A percentile compares a stretch with the other conserved stretches of the same genome.
These are phyloP conservation scores for Automeris io DNA, from an alignment of 2,888 invertebrate species.

Conservation along the genomic window DNA sequence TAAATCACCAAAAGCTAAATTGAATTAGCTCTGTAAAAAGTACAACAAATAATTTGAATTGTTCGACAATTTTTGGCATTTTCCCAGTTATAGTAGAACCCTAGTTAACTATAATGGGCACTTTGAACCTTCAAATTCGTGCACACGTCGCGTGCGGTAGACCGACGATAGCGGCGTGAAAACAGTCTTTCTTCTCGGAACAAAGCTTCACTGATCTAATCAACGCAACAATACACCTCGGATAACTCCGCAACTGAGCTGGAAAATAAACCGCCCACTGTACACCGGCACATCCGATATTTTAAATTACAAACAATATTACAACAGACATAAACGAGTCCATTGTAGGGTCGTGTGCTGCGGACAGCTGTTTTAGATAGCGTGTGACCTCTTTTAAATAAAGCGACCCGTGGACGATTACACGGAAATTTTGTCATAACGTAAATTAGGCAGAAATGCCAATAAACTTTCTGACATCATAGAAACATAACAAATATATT, in stretches of 20 bases:
- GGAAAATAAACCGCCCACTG: slow-evolving; percentile 51
- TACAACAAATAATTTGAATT: no score
- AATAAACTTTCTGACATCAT: background rate
- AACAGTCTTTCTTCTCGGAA: slow-evolving; percentile 53
- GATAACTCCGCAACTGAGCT: slow-evolving; percentile 56
- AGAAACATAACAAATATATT: background rate
- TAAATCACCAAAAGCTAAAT: no score
- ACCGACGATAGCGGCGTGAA: slow-evolving; percentile 48
- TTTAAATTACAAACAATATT: slow-evolving; percentile 74
- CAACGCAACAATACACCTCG: slow-evolving; percentile 71
- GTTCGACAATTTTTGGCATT: no score
- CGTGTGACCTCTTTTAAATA: slow-evolving; percentile 65
- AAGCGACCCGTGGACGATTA: slow-evolving; percentile 52
- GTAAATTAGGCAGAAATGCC: slow-evolving; percentile 4
- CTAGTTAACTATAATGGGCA: no score
- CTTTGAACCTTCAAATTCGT: slow-evolving; percentile 36
- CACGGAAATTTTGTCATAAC: slow-evolving; percentile 35
- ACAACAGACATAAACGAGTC: slow-evolving; percentile 63
- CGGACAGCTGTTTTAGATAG: slow-evolving; percentile 73
- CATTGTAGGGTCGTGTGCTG: slow-evolving; percentile 61
- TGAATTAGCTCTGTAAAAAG: no score
- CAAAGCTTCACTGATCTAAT: slow-evolving; percentile 71
- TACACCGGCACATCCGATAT: slow-evolving; percentile 54
- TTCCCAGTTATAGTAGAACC: no score
- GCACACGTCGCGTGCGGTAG: slow-evolving; percentile 47